A percentile compares a stretch with the other conserved stretches of the same genome.
Evolutionary conservation across 2,888 invertebrate species (phyloP).

Genomic region (Cerastis rubricosa): DNA sequence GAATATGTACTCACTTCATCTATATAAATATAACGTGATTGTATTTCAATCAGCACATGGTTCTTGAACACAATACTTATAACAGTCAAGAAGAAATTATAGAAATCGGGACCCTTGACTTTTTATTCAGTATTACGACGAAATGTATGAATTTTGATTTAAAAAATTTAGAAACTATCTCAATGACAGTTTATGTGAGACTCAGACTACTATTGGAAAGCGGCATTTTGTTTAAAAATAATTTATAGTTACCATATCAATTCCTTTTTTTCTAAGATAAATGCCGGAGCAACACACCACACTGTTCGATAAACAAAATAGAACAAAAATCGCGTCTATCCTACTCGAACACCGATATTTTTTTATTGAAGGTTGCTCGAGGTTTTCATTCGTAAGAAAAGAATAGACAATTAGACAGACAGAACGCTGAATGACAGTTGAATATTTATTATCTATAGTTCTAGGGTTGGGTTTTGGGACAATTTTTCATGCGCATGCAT

Average conservation of each 20-base stretch:
- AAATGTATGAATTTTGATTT: constrained; percentile 39
- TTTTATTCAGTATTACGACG: constrained; percentile 1
- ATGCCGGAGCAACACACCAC: constrained; percentile 46
- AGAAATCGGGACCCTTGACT: background rate
- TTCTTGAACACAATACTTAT: constrained; percentile 25
- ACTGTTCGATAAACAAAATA: constrained; percentile 57
- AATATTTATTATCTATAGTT: constrained; percentile 20
- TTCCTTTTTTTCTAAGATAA: constrained; percentile 39
- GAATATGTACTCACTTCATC: constrained; percentile 42
- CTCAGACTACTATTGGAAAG: constrained; percentile 39
- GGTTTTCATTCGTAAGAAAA: constrained; percentile 1
- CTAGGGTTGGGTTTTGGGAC: background rate
- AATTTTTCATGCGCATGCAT: too few species aligned
- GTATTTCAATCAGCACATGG: constrained; percentile 58
- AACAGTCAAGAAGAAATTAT: background rate
- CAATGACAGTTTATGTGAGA: constrained; percentile 37
- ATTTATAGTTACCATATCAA: constrained; percentile 58
- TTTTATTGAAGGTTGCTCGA: constrained; percentile 38
- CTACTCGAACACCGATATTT: constrained; percentile 52
- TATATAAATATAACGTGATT: constrained; percentile 36
- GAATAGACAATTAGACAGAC: constrained; percentile 11
- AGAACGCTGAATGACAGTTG: constrained; percentile 11
- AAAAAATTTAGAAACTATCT: constrained; percentile 39
- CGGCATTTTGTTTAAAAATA: constrained; percentile 36
- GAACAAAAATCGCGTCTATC: constrained; percentile 48